Conservation (phyloP, 1,140 invertebrate species). For the Brachionus sp. region DNA sequence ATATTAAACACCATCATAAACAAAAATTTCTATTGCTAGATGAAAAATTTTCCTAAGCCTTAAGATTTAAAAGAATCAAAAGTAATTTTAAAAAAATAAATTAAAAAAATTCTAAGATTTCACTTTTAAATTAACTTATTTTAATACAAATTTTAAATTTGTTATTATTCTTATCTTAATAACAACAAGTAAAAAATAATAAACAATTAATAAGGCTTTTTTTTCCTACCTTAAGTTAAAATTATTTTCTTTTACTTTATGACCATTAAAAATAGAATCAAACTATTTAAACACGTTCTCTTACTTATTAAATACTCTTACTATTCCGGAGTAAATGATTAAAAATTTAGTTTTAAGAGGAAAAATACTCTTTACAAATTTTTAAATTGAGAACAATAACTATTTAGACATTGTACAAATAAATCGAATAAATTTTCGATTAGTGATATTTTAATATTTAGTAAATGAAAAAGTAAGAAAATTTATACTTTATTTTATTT, state of each 20-base stretch:
- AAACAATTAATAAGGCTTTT: background rate
- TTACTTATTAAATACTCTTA: background rate
- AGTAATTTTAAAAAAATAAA: background rate
- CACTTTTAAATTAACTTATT: background rate
- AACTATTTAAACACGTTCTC: background rate
- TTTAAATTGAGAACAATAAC: background rate
- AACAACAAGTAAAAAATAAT: background rate
- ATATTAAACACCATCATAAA: background rate
- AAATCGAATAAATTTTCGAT: background rate
- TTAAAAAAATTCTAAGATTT: background rate
- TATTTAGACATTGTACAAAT: background rate
- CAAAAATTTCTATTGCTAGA: background rate
- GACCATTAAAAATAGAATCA: background rate
- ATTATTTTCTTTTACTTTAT: background rate
- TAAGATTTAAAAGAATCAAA: background rate
- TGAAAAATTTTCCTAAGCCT: background rate
- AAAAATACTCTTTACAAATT: background rate
- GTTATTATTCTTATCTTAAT: background rate
- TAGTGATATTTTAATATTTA: background rate
- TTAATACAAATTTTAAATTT: background rate
- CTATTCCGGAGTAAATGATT: background rate
- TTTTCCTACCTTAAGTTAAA: background rate
- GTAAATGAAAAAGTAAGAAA: background rate
- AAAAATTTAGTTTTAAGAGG: background rate
- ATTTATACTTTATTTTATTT: background rate